Evolutionary conservation across 2,888 invertebrate genomes (phyloP), one percentile per base, ranked within the genome.

Genomic region (Julus scanicus): DNA sequence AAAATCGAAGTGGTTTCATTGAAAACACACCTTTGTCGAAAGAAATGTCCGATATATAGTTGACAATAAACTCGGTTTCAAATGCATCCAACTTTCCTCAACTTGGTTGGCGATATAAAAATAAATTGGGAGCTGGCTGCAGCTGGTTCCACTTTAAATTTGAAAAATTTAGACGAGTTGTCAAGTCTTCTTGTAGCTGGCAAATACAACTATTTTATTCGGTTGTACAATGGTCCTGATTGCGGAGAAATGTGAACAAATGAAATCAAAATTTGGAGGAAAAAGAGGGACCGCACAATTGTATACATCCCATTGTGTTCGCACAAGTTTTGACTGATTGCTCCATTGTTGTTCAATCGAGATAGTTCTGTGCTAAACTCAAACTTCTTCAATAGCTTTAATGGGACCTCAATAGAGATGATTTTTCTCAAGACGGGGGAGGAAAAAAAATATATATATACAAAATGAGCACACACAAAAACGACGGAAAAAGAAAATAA

Each of bases 201-300:
- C 71, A 71, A 71, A 71, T 71, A 20, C 71, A 71, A 71, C 71
- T 29, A 71, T 71, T 71, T 71, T 71, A 71, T 29, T 29, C 29
- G 20, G 29, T 8, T 29, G 71, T 71, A 71, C 71, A 71, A 71
- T 71, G 29, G 71, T n/a, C 71, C 71, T 71, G 71, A 71, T 71
- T 71, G 71, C 71, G 71, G 49, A 71, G 71, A 71, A 71, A 71
- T 71, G 71, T 71, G 71, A 71, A 71, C 71, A 71, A 71, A 71
- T 71, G 71, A 71, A 71, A 71, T 71, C 71, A 71, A 71, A 71
- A 71, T 71, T 71, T 71, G 71, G 29, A 29, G 71, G 29, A 71
- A 71, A 57, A 71, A 71, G 71, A 71, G 71, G 71, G 71, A 71
- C 71, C 71, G 29, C 71, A 71, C 71, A 11, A 71, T 29, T 71